phyloP scores from a whole-genome alignment of 2,113 vertebrate species.

The Tapirus terrestris region DNA sequence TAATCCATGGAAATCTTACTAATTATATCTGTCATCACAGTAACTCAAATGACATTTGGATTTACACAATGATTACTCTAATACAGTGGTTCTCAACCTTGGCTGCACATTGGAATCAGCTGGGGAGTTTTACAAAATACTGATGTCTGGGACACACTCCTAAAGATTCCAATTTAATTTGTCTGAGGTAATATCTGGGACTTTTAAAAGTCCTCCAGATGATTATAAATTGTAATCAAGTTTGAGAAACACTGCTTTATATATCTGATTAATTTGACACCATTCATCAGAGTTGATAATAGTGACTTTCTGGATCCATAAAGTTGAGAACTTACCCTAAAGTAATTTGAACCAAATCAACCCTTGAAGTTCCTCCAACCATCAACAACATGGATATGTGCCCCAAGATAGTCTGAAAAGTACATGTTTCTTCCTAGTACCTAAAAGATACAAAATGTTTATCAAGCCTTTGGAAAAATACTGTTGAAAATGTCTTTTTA shows the following conservation, averaged over 20 bases:
- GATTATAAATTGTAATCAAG: constrained; percentile 3
- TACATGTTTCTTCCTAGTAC: neutral
- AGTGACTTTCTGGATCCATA: neutral
- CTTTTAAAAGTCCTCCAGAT: neutral
- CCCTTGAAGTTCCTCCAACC: neutral
- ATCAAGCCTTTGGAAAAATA: neutral
- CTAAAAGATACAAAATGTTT: constrained; percentile 29
- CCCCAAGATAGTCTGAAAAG: neutral
- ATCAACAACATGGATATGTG: neutral
- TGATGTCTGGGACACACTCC: neutral
- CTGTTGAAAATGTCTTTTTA: neutral
- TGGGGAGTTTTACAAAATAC: neutral
- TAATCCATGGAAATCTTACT: constrained; percentile 11
- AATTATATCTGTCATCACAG: neutral
- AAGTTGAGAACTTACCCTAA: neutral
- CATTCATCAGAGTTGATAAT: neutral
- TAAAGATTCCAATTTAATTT: constrained; percentile 10
- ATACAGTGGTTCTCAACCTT: neutral
- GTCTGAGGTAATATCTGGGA: constrained; percentile 14
- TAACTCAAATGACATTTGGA: constrained; percentile 37
- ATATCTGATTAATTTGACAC: constrained; percentile 10
- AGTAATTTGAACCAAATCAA: neutral
- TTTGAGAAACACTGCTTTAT: neutral
- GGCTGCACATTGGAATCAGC: neutral
- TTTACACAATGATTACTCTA: neutral